Conservation (phyloP, 1,140 invertebrate genomes). For the Augochlora pura region DNA sequence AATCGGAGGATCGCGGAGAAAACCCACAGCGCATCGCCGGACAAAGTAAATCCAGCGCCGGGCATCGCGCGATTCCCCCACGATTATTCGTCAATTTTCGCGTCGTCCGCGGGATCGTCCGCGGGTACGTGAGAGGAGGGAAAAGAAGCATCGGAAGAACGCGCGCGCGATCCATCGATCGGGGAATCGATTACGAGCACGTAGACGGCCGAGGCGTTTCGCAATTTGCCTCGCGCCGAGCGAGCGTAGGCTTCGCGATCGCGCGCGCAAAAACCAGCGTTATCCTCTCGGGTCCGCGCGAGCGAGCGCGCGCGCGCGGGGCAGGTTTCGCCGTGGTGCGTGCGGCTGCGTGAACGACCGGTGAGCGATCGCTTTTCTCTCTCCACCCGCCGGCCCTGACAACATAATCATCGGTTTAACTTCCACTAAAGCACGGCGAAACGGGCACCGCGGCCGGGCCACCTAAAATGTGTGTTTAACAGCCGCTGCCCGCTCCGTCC, state of each 20-base stretch:
- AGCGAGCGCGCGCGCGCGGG: not conserved
- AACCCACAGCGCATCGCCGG: no score
- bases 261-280: conserved; percentile 10
- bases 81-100: no score
- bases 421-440: conserved; percentile 78
- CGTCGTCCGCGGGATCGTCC: no score
- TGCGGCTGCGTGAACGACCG: conserved; percentile 52
- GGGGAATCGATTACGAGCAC: no score
- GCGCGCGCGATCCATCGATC: no score
- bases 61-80: no score
- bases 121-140: no score
- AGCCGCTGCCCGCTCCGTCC: conserved; percentile 26
- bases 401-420: conserved; percentile 80
- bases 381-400: conserved; percentile 74
- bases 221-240: conserved; percentile 24
- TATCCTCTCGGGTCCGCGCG: not conserved
- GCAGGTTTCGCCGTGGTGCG: not conserved
- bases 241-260: conserved; percentile 21
- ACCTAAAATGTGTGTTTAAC: conserved; percentile 79
- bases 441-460: conserved; percentile 74
- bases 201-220: no score
- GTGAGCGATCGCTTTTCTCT: conserved; percentile 76
- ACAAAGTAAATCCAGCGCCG: no score
- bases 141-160: no score
- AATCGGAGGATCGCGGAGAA: no score